Conservation (phyloP, 2,113 vertebrate species). For the Garra rufa region DNA sequence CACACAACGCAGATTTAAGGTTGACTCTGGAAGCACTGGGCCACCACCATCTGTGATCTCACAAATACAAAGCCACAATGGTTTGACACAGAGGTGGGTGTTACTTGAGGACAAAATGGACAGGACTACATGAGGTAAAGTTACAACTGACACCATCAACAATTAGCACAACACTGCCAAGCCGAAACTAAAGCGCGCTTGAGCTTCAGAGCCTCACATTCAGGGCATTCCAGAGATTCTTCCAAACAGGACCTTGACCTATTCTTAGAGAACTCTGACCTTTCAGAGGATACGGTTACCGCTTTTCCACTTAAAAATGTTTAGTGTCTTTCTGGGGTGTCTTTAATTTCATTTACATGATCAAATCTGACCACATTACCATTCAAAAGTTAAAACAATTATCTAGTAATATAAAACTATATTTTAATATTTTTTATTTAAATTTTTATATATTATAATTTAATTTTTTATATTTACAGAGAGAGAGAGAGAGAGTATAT, state of each 20-base stretch:
- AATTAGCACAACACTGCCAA: background rate
- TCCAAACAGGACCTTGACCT: background rate
- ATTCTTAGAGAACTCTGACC: background rate
- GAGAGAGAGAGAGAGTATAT: too few species aligned
- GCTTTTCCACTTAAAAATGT: background rate
- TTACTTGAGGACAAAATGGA: background rate
- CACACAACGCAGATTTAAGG: background rate
- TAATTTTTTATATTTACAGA: too few species aligned
- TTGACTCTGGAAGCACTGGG: background rate
- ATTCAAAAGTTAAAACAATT: too few species aligned
- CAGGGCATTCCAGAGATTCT: constrained; percentile 32
- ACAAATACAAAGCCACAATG: background rate
- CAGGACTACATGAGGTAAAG: background rate
- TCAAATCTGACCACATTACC: background rate
- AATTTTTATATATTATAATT: too few species aligned
- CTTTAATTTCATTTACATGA: background rate
- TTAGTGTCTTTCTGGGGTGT: background rate
- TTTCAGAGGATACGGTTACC: background rate
- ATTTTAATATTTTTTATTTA: too few species aligned
- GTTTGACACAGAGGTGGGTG: constrained; percentile 1
- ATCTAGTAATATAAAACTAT: too few species aligned
- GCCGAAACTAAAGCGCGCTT: background rate
- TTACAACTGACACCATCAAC: constrained; percentile 28
- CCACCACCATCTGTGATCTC: background rate
- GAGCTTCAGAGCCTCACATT: background rate